Base-by-base conservation (phyloP, 2,797 vertebrate species). In the Galaxias olidus region DNA sequence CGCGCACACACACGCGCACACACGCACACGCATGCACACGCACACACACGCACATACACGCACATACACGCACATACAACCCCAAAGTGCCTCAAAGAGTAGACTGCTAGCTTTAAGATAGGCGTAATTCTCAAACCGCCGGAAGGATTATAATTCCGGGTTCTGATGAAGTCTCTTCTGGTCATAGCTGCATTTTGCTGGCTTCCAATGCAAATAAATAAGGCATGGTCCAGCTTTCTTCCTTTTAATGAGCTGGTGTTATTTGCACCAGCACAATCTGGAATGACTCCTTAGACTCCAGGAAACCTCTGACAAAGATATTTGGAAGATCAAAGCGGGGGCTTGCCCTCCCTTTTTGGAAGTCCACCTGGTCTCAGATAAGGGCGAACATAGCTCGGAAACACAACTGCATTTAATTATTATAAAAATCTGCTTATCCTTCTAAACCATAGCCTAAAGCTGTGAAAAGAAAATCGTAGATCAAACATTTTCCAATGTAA, bases 351-450 rank as follows among this genome's bases (percentile, higher is more conserved):
- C 72, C 51, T 51, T 41, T 40, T 41, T 59, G 63, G 65, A 82
- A 84, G 68, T 75, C 79, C n/a, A 70, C 72, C 15, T 74, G 76
- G 84, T 73, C 78, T 72, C 11, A 55, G 81, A 83, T 81, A 77
- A 79, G 81, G 80, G 72, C 76, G 49, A 83, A 66, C 72, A 46
- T 59, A 63, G 79, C 84, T 79, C 73, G 42, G 55, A 71, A 76
- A 83, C 74, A 76, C 77, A 75, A 81, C 65, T 83, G 84, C 75
- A 76, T 85, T 85, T 87, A 89, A 80, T 68, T 75, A 80, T 79
- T 56, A 67, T 78, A 86, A 79, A 75, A 86, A 87, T 87, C 77
- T 77, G 74, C 87, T 86, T 84, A 88, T 81, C 81, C 74, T 68
- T 82, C 46, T 66, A 77, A 86, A 74, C 77, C 83, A 78, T 70